Conservation (phyloP, 1,140 invertebrate genomes). For the Acyrthosiphon pisum region DNA sequence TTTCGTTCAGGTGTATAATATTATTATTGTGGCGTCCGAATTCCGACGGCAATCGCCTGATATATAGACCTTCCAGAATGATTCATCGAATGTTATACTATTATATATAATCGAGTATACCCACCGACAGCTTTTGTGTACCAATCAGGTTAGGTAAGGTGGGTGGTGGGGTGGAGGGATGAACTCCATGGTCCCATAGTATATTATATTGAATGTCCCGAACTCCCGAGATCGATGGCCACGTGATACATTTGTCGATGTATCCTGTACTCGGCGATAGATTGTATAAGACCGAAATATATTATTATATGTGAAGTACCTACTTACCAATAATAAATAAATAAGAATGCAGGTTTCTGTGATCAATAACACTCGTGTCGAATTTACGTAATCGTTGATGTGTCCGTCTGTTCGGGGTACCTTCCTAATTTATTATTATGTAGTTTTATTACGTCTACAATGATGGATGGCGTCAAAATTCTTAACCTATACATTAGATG, state of each 20-base stretch:
- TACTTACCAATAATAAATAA: background rate
- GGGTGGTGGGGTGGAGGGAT: background rate
- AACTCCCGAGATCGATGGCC: background rate
- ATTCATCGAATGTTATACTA: background rate
- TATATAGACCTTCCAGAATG: background rate
- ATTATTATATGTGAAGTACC: background rate
- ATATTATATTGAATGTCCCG: background rate
- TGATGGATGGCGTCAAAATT: conserved; percentile 30
- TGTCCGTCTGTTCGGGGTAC: background rate
- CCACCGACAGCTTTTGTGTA: conserved; percentile 6
- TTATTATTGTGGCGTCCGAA: conserved; percentile 11
- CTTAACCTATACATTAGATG: background rate
- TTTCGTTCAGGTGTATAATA: background rate
- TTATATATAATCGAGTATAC: background rate
- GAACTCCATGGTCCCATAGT: background rate
- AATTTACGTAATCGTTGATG: conserved; percentile 6
- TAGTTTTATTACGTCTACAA: background rate
- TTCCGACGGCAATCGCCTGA: background rate
- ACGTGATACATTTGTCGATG: background rate
- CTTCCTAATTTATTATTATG: background rate
- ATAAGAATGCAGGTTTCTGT: background rate
- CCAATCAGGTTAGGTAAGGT: background rate
- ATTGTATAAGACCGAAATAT: background rate
- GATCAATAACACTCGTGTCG: conserved; percentile 7
- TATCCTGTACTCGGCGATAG: background rate